Evolutionary conservation across 1,140 invertebrate species (phyloP), one percentile per base, ranked within the genome.

Genomic region (Drosophila sulfurigaster): DNA sequence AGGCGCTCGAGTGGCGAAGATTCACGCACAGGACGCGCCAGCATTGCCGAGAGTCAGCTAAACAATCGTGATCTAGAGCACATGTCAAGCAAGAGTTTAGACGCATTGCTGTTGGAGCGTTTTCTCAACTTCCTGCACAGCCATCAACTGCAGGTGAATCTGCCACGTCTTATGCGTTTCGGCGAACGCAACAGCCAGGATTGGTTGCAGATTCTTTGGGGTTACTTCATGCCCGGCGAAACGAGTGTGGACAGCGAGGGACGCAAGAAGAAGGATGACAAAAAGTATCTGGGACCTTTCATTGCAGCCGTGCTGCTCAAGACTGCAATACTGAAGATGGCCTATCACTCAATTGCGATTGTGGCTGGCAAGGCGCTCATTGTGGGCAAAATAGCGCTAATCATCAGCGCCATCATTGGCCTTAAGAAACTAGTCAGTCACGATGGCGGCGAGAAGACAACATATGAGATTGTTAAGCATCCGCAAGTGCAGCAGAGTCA

Each of bases 381-480:
- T 48, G 92, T 93, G 48, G 92, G 92, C 32, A 93, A 93, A 73
- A 95, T 97, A 79, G 96, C 96, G 10, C 91, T 97, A 2, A 93
- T 96, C 1, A 93, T 97, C 13, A 96, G 95, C 38, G 95, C 95
- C 7, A 95, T 96, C 43, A 94, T 97, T 46, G 96, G 95, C 0
- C 93, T 97, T 46, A 97, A 96, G 93, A 96, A 96, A 85, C 92
- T 96, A 16, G 94, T 96, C 0, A 93, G 94, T 4, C 92, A 93
- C 41, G 94, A 94, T 66, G 94, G 94, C 13, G 94, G 95, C 54
- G 96, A 96, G 83, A 97, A 96, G 91, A 97, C 96, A 2, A 96
- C 96, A 10, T 96, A 96, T 81, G 96, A 97, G 93, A 96, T 97
- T 86, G 95, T 97, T 13, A 97, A 97, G 91, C 95, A 96, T 93